Evolutionary conservation across 2,888 invertebrate species (phyloP), one percentile per base, ranked within the genome.

Genomic region (Ctenicera cuprea): DNA sequence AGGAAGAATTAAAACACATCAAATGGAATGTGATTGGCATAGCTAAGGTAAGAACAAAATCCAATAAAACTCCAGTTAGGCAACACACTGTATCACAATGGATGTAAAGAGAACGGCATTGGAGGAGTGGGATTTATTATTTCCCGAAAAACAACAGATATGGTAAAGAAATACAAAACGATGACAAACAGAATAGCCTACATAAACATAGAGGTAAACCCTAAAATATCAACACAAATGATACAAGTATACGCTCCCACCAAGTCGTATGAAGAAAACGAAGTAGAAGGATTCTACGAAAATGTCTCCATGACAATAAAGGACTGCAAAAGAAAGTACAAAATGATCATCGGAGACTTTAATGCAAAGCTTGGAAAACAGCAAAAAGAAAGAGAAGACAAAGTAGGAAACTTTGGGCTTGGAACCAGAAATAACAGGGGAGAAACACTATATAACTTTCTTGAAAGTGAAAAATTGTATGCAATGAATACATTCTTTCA

Each of bases 391-490:
- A 18, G 16, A 33, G 14, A 30, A n/a, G n/a, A 7, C 7, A 18
- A 20, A 9, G 26, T 57, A 37, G 37, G 18, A 57, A 59, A n/a
- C 11, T 14, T 77, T 20, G 80, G 78, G 7, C 73, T 77, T 12
- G 78, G 79, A 0, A 48, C 30, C 38, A 79, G 80, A 76, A 82
- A 81, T 50, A 38, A 73, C 3, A 78, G 79, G 76, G 78, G 80
- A n/a, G 71, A 79, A 26, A 77, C 63, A 74, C 71, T 80, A 11
- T 64, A 80, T 5, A 67, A 80, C 0, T 80, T 72, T 45, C 78
- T 80, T 0, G 26, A 16, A 7, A 77, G 79, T 78, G 50, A 80
- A 22, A 74, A 79, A 11, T 22, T 79, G 7, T 22, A 77, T n/a
- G n/a, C n/a, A n/a, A n/a, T n/a, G n/a, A n/a, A n/a, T n/a, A n/a